Base-by-base conservation (phyloP, 92 coral and sea anemone species). In the Ricordea florida region DNA sequence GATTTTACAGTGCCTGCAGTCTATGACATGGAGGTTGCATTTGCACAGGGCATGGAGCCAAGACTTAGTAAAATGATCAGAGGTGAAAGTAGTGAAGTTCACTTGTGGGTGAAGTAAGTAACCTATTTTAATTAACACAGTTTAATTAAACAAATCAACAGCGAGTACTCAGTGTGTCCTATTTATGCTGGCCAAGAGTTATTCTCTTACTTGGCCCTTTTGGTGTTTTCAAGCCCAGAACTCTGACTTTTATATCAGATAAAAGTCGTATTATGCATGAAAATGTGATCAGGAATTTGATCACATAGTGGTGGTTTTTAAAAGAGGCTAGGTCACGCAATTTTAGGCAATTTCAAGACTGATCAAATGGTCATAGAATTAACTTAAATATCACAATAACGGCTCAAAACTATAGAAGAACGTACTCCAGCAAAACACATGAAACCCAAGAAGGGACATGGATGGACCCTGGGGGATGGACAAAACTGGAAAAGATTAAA, bases 21-120 rank as follows among this genome's bases (percentile, higher is more conserved):
- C 2, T 94, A 94, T 75, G 97, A 94, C 66, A 56, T 94, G 55
- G 98, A 91, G 52, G 88, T 87, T 10, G 98, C 88, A 13, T 91
- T 88, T 73, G 86, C 93, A 11, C 61, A 84, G 45, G 82, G 50
- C 41, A 57, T 45, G 23, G 80, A 88, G 42, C 91, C 97, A 45
- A 91, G 81, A 3, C 69, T 94, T 22, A 78, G 55, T 43, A 67
- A 68, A 37, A 82, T 94, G 65, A 61, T 94, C 6, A 57, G 42
- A 65, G 94, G 98, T 17, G 90, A 87, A 28, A 62, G 79, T 2
- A 72, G 76, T 60, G 91, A 94, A 25, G 96, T 66, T 17, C 98
- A 94, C 56, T 38, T 91, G 1, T 88, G 84, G 56, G 34, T 91
- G 33, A 84, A 93, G 98, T 94, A 75, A 62, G 37, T 14, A 7